Base-by-base conservation (phyloP, 2,113 vertebrate species). In the Bubo scandiacus region DNA sequence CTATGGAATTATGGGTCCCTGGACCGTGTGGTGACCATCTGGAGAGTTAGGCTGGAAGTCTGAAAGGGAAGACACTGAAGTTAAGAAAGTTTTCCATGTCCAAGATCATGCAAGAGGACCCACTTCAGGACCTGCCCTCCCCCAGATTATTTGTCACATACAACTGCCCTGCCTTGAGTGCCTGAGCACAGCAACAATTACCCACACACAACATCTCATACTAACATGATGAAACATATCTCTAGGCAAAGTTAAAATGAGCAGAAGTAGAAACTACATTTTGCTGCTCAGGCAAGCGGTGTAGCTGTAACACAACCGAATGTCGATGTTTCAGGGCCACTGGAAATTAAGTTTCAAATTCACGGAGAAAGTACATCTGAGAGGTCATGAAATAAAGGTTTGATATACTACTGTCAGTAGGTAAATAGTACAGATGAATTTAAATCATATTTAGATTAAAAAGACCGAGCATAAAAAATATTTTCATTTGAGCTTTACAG, bases 401-500 rank as follows among this genome's bases (percentile, higher is more conserved):
- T 86, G 94, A 94, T 83, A 58, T 32, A 66, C 86, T 18, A 54
- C 92, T 73, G 94, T 86, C 54, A 67, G 59, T 18, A 81, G 92
- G 90, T 86, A 81, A 90, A 86, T 70, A 83, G 84, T 63, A 63
- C 86, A 63, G 90, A 49, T 30, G 92, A 87, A 90, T 88, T 87
- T 94, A 94, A 97, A 97, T 95, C 96, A 61, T 74, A 62, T 88
- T 97, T 93, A 96, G 93, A 96, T 97, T 94, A 96, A 97, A 96
- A 92, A 82, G 92, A 49, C 83, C 15, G 81, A 88, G 90, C 73
- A 94, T 61, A 80, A 25, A 90, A 88, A 96, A 95, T 97, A 96
- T 97, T 97, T 97, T 92, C 95, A 79, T 97, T 96, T 77, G 91
- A 95, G 96, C 96, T 97, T 96, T 95, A 36, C 90, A 73, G 96